phyloP scores from a whole-genome alignment of 2,888 invertebrate species.

The Fissipunctia ypsillon region DNA sequence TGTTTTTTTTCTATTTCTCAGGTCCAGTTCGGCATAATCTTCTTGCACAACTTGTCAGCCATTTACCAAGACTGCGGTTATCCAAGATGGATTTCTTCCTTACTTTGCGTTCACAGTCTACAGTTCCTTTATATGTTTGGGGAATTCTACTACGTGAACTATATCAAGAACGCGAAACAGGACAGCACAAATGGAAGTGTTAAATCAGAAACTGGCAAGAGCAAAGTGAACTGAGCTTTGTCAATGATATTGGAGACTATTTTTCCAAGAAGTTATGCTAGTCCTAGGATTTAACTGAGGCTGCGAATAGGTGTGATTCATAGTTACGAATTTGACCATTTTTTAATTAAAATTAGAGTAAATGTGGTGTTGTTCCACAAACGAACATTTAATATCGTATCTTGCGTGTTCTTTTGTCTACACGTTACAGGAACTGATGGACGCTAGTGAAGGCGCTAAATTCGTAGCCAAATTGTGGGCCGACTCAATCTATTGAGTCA shows the following conservation, averaged over 20 bases:
- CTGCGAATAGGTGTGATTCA: conserved; percentile 22
- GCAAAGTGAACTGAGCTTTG: conserved; percentile 44
- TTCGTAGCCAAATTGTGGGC: neutral
- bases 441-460: neutral
- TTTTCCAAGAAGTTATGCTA: conserved; percentile 16
- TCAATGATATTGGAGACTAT: neutral
- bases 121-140: conserved; percentile 70
- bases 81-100: conserved; percentile 62
- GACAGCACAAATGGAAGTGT: conserved; percentile 10
- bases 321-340: neutral
- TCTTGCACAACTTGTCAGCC: conserved; percentile 63
- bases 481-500: too few relatives aligned
- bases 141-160: conserved; percentile 65
- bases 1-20: conserved; percentile 41
- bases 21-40: conserved; percentile 66
- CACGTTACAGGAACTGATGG: neutral
- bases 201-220: conserved; percentile 22
- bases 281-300: conserved; percentile 16
- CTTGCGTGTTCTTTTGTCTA: neutral
- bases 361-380: neutral
- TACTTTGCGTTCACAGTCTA: conserved; percentile 29
- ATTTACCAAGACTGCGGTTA: conserved; percentile 56
- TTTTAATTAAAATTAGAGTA: neutral
- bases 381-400: neutral
- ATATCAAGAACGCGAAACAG: conserved; percentile 41